A percentile compares a stretch with the other conserved stretches of the same genome.
Evolutionary conservation across 2,797 vertebrate species (phyloP).

Genomic region (Sebastes reedi): DNA sequence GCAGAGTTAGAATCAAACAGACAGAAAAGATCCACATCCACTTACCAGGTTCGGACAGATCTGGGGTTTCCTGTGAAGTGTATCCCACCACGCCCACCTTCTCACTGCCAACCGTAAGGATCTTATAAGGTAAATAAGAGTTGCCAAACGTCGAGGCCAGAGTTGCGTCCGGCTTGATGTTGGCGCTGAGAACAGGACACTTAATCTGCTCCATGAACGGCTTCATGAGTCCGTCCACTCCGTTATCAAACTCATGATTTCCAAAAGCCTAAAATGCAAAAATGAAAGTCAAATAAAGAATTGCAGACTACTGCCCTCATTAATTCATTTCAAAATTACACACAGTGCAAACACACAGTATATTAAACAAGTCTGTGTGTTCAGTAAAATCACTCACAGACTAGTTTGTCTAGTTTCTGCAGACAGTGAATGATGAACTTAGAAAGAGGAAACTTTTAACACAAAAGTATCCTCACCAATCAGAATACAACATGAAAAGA

Average conservation of each 20-base stretch:
- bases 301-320: not conserved
- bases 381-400: not conserved
- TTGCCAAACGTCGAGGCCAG: slow-evolving; percentile 78
- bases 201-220: slow-evolving; percentile 85
- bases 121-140: slow-evolving; percentile 80
- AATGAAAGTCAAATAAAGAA: not conserved
- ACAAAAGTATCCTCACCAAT: not conserved
- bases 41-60: slow-evolving; percentile 89
- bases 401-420: not conserved
- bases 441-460: not conserved
- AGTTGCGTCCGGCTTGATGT: slow-evolving; percentile 80
- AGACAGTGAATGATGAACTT: not conserved
- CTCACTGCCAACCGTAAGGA: slow-evolving; percentile 79
- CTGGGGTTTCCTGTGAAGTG: slow-evolving; percentile 89
- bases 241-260: slow-evolving; percentile 96
- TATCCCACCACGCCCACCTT: slow-evolving; percentile 91
- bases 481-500: not conserved
- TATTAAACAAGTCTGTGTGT: not conserved
- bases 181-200: slow-evolving; percentile 89
- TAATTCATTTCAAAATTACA: too few relatives aligned
- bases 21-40: not conserved
- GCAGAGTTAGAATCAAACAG: not conserved
- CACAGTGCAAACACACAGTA: too few relatives aligned
- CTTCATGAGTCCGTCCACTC: slow-evolving; percentile 86
- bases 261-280: slow-evolving; percentile 85